Percentiles rank a stretch among this genome's conserved stretches.
phyloP scores from a whole-genome alignment of 1,140 invertebrate genomes.

The Panagrolaimus sp. region DNA sequence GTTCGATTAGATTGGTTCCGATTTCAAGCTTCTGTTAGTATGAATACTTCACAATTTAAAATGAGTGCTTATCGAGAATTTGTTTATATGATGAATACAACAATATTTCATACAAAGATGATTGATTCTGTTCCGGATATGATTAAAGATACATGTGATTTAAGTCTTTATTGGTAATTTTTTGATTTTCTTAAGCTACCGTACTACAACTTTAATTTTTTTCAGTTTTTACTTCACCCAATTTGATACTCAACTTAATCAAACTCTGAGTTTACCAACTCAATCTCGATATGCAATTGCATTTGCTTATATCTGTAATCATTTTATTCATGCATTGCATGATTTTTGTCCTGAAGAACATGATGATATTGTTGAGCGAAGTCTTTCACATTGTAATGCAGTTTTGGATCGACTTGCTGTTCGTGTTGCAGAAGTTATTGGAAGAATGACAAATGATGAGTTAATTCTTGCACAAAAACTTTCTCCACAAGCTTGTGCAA shows the following conservation, averaged over 20 bases:
- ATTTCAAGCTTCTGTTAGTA: constrained; percentile 84
- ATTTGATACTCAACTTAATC: constrained; percentile 47
- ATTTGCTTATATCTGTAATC: constrained; percentile 92
- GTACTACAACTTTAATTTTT: background rate
- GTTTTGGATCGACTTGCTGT: constrained; percentile 73
- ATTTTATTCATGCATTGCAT: constrained; percentile 95
- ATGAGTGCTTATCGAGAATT: constrained; percentile 80
- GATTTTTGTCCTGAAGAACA: constrained; percentile 94
- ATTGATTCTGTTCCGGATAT: constrained; percentile 97
- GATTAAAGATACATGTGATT: constrained; percentile 87
- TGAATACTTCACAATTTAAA: constrained; percentile 74
- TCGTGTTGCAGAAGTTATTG: constrained; percentile 36
- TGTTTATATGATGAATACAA: constrained; percentile 84
- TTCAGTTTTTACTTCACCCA: constrained; percentile 52
- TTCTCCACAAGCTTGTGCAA: constrained; percentile 61
- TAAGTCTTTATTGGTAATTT: constrained; percentile 81
- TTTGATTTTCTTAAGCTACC: constrained; percentile 5
- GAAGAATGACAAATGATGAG: constrained; percentile 90
- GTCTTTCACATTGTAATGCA: constrained; percentile 68
- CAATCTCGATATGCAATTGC: constrained; percentile 76
- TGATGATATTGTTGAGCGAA: constrained; percentile 53
- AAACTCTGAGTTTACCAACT: constrained; percentile 45
- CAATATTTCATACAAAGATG: constrained; percentile 94
- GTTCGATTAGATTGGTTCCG: constrained; percentile 94
- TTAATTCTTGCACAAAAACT: constrained; percentile 97